Conservation (phyloP, 23 tunicate genomes). For the Halocynthia aurantium region DNA sequence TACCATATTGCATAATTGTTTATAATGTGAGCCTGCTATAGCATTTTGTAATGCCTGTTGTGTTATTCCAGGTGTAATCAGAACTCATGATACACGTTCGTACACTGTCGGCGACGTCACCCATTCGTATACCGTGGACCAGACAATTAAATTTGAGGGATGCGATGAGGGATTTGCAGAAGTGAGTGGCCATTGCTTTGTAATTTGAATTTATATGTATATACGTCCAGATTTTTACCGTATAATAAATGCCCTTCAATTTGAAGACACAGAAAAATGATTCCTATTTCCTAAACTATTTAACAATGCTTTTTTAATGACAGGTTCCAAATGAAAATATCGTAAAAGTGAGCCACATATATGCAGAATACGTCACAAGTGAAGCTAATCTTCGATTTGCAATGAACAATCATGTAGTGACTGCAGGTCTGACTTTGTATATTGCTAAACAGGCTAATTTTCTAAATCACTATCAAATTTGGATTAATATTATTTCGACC, state of each 20-base stretch:
- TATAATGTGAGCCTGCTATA: background rate
- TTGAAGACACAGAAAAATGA: no score
- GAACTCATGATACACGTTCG: slow-evolving; percentile 22
- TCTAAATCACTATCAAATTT: no score
- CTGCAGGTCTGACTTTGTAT: slow-evolving; percentile 4
- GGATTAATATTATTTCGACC: no score
- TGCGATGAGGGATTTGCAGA: slow-evolving; percentile 42
- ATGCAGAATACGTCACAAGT: slow-evolving; percentile 38
- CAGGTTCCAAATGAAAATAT: slow-evolving; percentile 55
- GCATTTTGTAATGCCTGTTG: background rate
- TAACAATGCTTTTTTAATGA: no score
- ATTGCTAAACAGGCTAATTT: background rate
- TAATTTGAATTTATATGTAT: no score
- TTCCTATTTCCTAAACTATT: no score
- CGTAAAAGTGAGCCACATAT: slow-evolving; percentile 42
- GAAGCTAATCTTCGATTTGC: slow-evolving; percentile 71
- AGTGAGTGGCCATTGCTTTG: slow-evolving; percentile 19
- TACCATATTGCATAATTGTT: no score
- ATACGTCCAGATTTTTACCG: no score
- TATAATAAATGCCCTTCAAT: no score
- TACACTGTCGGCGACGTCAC: slow-evolving; percentile 36
- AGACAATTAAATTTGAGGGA: slow-evolving; percentile 57
- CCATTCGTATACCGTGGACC: slow-evolving; percentile 38
- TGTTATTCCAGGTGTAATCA: slow-evolving; percentile 34
- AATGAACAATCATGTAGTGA: slow-evolving; percentile 19